phyloP scores from a whole-genome alignment of 37 sponge, comb jelly and placozoan genomes.

The Cladorhizidae sp. region DNA sequence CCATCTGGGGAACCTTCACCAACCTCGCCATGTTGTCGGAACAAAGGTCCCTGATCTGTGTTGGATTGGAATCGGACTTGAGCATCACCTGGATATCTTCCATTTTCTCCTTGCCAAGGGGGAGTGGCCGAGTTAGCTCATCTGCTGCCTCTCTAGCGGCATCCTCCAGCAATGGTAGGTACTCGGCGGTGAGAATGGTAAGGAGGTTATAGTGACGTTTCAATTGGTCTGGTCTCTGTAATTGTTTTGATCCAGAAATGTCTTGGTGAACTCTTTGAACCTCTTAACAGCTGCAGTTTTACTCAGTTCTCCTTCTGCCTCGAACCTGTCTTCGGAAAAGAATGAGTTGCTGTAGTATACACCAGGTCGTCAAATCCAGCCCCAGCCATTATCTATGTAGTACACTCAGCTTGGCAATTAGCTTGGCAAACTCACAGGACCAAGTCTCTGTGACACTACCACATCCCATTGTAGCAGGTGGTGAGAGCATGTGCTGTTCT shows the following conservation, averaged over 20 bases:
- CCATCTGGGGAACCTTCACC: slow-evolving; percentile 95
- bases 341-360: slow-evolving; percentile 91
- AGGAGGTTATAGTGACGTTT: slow-evolving; percentile 89
- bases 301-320: slow-evolving; percentile 41
- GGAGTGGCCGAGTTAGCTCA: slow-evolving; percentile 93
- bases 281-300: slow-evolving; percentile 54
- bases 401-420: no score
- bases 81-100: slow-evolving; percentile 93
- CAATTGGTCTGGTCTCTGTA: slow-evolving; percentile 93
- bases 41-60: slow-evolving; percentile 90
- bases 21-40: slow-evolving; percentile 96
- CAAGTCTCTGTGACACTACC: no score
- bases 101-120: slow-evolving; percentile 84
- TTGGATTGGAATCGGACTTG: slow-evolving; percentile 68
- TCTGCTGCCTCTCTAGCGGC: slow-evolving; percentile 96
- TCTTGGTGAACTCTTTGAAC: slow-evolving; percentile 96
- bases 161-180: slow-evolving; percentile 90
- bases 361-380: slow-evolving; percentile 91
- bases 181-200: slow-evolving; percentile 29
- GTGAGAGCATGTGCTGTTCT: no score
- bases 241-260: slow-evolving; percentile 87
- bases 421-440: no score
- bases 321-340: slow-evolving; percentile 74
- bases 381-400: slow-evolving; percentile 32
- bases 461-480: no score